Evolutionary conservation across 1,140 invertebrate genomes (phyloP).

Genomic region (Neodiprion lecontei): DNA sequence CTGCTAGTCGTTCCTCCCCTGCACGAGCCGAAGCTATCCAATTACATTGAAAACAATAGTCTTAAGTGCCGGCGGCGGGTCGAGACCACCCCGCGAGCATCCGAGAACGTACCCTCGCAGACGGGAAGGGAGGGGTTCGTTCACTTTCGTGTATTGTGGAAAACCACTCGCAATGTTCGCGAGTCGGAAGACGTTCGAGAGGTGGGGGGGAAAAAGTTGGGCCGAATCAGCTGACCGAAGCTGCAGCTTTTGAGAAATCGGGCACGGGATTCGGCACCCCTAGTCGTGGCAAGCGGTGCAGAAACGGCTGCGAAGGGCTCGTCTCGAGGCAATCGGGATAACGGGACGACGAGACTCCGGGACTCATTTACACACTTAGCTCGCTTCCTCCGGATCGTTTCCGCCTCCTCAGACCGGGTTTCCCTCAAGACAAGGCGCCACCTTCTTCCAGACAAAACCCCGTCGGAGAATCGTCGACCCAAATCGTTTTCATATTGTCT

Average conservation of each 20-base stretch:
- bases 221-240: no score
- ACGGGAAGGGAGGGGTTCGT: constrained; percentile 18
- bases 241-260: no score
- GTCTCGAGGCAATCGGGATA: constrained; percentile 53
- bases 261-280: not conserved
- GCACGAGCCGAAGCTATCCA: constrained; percentile 59
- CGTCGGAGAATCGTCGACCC: constrained; percentile 25
- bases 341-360: constrained; percentile 41
- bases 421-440: no score
- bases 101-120: constrained; percentile 15
- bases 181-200: no score
- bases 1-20: constrained; percentile 28
- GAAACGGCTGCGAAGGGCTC: constrained; percentile 20
- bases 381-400: constrained; percentile 9
- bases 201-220: no score
- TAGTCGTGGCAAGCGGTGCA: not conserved
- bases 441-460: not conserved
- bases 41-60: constrained; percentile 67
- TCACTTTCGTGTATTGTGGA: constrained; percentile 31
- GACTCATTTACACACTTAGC: constrained; percentile 59
- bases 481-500: constrained; percentile 63
- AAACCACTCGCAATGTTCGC: constrained; percentile 21
- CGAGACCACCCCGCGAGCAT: constrained; percentile 25
- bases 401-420: not conserved
- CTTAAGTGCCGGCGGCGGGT: constrained; percentile 60